These are phyloP conservation scores for Agrotis ipsilon DNA, from an alignment of 2,888 invertebrate genomes.

Conservation along the genomic window DNA sequence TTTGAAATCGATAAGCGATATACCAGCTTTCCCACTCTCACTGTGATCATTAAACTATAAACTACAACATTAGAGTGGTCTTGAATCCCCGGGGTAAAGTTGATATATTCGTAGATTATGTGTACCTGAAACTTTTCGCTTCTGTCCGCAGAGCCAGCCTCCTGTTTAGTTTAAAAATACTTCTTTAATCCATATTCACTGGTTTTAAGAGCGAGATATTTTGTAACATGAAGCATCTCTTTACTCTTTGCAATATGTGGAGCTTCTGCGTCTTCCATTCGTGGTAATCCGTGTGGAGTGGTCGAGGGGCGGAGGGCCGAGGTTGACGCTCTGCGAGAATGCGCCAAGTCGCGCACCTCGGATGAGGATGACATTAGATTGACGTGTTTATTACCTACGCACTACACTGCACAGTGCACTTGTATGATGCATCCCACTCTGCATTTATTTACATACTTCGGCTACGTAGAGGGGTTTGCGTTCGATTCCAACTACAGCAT, in stretches of 20 bases:
- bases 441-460: constrained; percentile 45
- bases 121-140: not conserved
- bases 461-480: constrained; percentile 16
- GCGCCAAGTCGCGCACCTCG: constrained; percentile 82
- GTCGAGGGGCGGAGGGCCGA: constrained; percentile 75
- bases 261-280: constrained; percentile 35
- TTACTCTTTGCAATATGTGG: constrained; percentile 23
- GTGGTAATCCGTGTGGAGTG: constrained; percentile 65
- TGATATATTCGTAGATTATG: not conserved
- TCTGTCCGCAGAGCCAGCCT: not conserved
- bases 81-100: not conserved
- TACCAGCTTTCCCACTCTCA: not conserved
- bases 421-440: constrained; percentile 61
- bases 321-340: constrained; percentile 89
- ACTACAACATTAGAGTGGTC: not conserved
- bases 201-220: not conserved
- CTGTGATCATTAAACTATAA: not conserved
- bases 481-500: constrained; percentile 11
- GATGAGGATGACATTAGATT: constrained; percentile 80
- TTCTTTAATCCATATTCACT: no score
- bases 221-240: not conserved
- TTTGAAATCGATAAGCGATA: constrained; percentile 1
- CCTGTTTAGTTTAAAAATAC: no score
- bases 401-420: constrained; percentile 66
- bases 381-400: constrained; percentile 80